Base-by-base conservation (phyloP, 2,888 invertebrate species). In the Amitus sp. region DNA sequence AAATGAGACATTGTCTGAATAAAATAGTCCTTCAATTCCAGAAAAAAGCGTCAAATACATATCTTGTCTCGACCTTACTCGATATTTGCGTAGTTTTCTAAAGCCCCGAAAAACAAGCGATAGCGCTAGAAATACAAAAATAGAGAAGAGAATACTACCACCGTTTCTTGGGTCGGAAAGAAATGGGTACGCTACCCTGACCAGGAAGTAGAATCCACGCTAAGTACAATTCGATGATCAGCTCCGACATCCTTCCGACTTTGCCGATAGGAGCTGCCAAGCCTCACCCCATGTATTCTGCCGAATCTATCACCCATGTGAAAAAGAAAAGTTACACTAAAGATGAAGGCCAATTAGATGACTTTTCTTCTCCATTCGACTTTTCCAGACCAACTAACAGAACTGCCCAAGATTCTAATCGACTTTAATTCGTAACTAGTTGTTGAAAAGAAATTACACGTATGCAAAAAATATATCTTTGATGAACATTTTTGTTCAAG, bases 111-210 rank as follows among this genome's bases (percentile, higher is more conserved):
- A 13, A 37, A 13, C 37, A 5, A 37, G 28, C 9, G 9, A 27
- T n/a, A 30, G 30, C 13, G 37, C 65, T 65, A 65, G 62, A 62
- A 61, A 42, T 27, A 27, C 23, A 43, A 55, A 19, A 47, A 12
- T 47, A 28, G 27, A 60, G 49, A 47, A 57, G 17, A 59, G 60
- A 51, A 65, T 72, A 70, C 67, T 69, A 74, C 77, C 77, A 78
- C 78, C 79, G 78, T 73, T 77, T 77, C 64, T 73, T 78, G 68
- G 71, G 77, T 58, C 74, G 77, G 63, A 74, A 73, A 62, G 66
- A 74, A 52, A 69, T 67, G 65, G 58, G 67, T 62, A 47, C 51
- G 27, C 53, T 33, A 56, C 73, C 70, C 70, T 76, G 76, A 62
- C 74, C 75, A 47, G 77, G 77, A 64, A 77, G 74, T 63, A 78